Base-by-base conservation (phyloP, 1,140 invertebrate species). In the Steinernema khuongi region DNA sequence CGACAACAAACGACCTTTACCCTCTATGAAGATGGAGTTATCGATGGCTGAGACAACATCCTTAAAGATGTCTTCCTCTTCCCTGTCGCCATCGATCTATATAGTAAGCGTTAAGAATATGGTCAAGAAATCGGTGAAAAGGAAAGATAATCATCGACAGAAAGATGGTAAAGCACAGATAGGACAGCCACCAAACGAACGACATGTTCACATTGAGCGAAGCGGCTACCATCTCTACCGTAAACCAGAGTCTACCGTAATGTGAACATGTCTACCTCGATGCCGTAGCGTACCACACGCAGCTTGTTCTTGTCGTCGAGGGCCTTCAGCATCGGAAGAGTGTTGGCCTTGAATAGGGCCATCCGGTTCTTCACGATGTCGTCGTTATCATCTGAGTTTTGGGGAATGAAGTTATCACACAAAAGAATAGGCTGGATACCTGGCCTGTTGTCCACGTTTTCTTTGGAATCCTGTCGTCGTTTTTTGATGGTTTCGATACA, bases 301-400 rank as follows among this genome's bases (percentile, higher is more conserved):
- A 84, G 73, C 72, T 83, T 83, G 19, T 78, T 75, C 32, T 78
- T 81, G 43, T 84, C 83, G 44, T 84, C 83, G 19, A 84, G 68
- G 43, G 82, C 60, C 72, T 85, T 84, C 18, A 84, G 72, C 83
- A 84, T 84, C 14, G 83, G 83, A 14, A 84, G 74, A 0, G 83
- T 84, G 73, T 84, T 83, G 50, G 80, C 74, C 74, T 84, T 84
- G 71, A 84, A 84, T 1, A 78, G 73, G 7, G 41, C 75, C 26
- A 84, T 50, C 41, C 83, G 74, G 11, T 69, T 32, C 50, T 78
- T 74, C 1, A 84, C 71, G 31, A 80, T 68, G 31, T 74, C 72
- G 31, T 81, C 79, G 0, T 72, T 78, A 69, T 84, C 82, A 69
- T 84, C 82, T 81, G 66, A 67, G 76, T 68, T 19, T 0, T 19